Evolutionary conservation across 1,140 invertebrate genomes (phyloP), one percentile per base, ranked within the genome.

Genomic region (Drosophila micromelanica): DNA sequence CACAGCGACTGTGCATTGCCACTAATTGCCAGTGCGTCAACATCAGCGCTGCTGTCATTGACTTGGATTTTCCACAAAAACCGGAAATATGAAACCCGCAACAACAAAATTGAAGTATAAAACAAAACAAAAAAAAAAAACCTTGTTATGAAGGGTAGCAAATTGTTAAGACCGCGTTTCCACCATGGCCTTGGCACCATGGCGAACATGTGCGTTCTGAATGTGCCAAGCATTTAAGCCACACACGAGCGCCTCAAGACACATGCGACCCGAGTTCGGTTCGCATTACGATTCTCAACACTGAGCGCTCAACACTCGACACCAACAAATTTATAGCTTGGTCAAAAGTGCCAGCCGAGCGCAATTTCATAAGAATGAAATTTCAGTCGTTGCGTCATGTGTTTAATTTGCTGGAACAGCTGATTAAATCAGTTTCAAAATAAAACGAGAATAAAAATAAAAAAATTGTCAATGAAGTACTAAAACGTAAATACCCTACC

Each of bases 301-400:
- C 13, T 27, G 5, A 27, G 27, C 27, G 5, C 27, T 49, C 23
- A 11, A 45, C 63, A 67, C 52, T 57, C 42, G 38, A 68, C 51
- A 71, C 64, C 43, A 60, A 13, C n/a, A 68, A 54, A 70, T 55
- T 56, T 55, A 60, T 48, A 54, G 48, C 23, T 59, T 42, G 42
- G 49, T 56, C 46, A 43, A 49, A 67, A 42, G n/a, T 51, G 45
- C 69, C 20, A 46, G 15, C 12, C 32, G 30, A 68, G 48, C 40
- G 27, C 52, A 73, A 73, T 68, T 68, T 68, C 48, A 73, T 52
- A 60, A 68, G 55, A 73, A 68, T 68, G 55, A 73, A 68, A 60
- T 67, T 68, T 60, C 32, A 67, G 35, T 46, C 55, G 54, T 7
- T 13, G 42, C 49, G 52, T 59, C 55, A 59, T 32, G 62, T 72